Percentiles rank a stretch among this genome's conserved stretches.
These are phyloP conservation scores for Helicolenus hilgendorfi DNA, from an alignment of 2,797 vertebrate species.

Conservation along the genomic window DNA sequence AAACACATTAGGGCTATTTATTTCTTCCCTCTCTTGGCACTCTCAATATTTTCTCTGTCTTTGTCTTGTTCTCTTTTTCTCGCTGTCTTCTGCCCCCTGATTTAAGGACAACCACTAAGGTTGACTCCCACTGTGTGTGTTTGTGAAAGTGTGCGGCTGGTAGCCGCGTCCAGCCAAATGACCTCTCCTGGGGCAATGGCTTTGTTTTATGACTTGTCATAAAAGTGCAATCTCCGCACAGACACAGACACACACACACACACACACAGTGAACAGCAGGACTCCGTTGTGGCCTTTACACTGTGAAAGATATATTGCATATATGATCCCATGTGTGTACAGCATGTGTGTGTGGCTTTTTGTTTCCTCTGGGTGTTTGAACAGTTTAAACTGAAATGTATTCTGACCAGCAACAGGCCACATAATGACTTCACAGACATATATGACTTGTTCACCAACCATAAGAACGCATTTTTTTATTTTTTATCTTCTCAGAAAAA, in stretches of 20 bases:
- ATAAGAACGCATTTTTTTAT: not conserved
- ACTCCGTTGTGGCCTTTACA: conserved; percentile 43
- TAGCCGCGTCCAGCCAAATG: conserved; percentile 81
- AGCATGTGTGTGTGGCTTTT: not conserved
- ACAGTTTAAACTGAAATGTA: conserved; percentile 13
- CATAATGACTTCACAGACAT: not conserved
- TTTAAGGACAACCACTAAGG: conserved; percentile 33
- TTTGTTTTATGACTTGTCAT: conserved; percentile 75
- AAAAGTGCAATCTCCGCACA: conserved; percentile 75
- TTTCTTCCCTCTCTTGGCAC: not conserved
- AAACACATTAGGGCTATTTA: not conserved
- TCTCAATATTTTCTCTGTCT: not conserved
- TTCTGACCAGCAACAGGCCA: conserved; percentile 1
- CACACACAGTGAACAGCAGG: conserved; percentile 16
- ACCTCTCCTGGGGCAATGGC: conserved; percentile 87
- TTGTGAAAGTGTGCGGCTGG: conserved; percentile 73
- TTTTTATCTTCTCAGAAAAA: not conserved
- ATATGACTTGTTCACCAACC: not conserved
- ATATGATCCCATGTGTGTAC: conserved; percentile 8
- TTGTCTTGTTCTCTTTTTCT: conserved; percentile 10
- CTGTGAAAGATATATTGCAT: conserved; percentile 19
- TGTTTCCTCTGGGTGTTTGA: conserved; percentile 14
- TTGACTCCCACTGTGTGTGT: conserved; percentile 45
- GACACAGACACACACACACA: conserved; percentile 2
- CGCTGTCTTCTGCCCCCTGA: conserved; percentile 16